phyloP scores from a whole-genome alignment of 2,113 vertebrate genomes.

The Pyrgilauda ruficollis region DNA sequence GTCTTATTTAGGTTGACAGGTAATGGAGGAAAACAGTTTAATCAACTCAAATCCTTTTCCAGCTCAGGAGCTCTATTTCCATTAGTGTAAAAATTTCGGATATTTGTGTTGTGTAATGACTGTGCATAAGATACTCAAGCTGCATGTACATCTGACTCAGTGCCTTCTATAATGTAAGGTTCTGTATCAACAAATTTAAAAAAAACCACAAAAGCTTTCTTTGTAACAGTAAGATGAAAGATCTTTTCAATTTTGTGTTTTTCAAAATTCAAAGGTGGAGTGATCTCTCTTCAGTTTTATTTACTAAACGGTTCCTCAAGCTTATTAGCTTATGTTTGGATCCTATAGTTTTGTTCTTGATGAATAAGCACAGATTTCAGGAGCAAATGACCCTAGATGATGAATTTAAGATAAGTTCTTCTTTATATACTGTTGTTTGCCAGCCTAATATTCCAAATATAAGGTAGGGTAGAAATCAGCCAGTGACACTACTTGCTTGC shows the following conservation, averaged over 20 bases:
- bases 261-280: background rate
- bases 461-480: background rate
- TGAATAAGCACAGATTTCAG: background rate
- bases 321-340: background rate
- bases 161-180: background rate
- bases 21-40: background rate
- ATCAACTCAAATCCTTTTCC: conserved; percentile 39
- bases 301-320: background rate
- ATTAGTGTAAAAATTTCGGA: background rate
- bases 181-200: background rate
- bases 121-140: background rate
- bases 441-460: background rate
- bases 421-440: background rate
- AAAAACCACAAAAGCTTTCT: background rate
- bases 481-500: background rate
- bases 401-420: background rate
- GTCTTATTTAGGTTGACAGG: background rate
- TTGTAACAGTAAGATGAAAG: background rate
- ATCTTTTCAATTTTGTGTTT: background rate
- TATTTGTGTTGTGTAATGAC: background rate
- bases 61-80: conserved; percentile 32
- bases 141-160: background rate
- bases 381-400: background rate
- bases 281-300: background rate
- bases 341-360: background rate